phyloP scores from a whole-genome alignment of 2,797 vertebrate genomes.

The Halcyon leucocephala region DNA sequence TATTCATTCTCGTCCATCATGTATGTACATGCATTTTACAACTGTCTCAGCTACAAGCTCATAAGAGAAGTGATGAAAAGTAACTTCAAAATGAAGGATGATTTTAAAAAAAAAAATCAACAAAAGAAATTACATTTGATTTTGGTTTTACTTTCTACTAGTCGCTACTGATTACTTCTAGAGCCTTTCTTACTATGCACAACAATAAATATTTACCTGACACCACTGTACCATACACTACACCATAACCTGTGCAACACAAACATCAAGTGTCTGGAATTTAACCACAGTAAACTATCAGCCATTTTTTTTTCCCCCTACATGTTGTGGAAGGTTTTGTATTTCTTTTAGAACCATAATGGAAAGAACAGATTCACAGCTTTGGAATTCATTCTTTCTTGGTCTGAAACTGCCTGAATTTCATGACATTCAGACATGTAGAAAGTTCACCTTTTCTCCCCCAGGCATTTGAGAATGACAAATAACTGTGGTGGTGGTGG shows the following conservation, averaged over 20 bases:
- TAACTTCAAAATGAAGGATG: neutral
- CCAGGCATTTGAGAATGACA: conserved; percentile 47
- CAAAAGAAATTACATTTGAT: neutral
- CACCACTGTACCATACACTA: neutral
- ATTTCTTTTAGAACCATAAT: conserved; percentile 56
- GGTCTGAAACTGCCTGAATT: conserved; percentile 51
- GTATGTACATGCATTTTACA: fast-evolving
- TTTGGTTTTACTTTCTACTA: neutral
- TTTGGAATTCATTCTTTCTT: conserved; percentile 52
- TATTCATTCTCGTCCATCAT: neutral
- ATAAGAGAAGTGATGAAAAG: neutral
- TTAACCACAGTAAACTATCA: conserved; percentile 4
- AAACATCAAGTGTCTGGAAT: conserved; percentile 13
- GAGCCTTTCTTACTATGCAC: neutral
- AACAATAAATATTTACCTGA: neutral
- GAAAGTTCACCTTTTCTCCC: conserved; percentile 69
- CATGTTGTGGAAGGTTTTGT: conserved; percentile 19
- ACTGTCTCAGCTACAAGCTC: neutral
- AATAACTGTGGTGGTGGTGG: conserved; percentile 48
- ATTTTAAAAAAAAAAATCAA: neutral
- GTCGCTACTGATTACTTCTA: neutral
- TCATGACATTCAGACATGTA: conserved; percentile 53
- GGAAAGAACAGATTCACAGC: conserved; percentile 66
- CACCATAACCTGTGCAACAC: neutral
- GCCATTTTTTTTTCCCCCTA: conserved; percentile 3